Percentiles rank a stretch among this genome's conserved stretches.
Conservation (phyloP, 2,888 invertebrate genomes). For the Sinelater perroti region DNA sequence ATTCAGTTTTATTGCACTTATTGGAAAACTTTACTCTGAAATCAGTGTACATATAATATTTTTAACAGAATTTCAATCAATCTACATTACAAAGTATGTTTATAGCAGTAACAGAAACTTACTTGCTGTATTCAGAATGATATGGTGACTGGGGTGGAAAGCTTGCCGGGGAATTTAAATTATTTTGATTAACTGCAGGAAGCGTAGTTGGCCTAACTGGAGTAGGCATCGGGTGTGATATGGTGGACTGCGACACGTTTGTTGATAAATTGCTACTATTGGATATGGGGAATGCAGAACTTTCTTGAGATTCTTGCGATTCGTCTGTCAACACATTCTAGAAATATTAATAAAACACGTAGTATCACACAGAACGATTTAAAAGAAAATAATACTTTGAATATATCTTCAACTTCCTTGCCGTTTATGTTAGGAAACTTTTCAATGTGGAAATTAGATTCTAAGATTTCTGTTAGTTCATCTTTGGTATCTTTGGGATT, state of each 20-base stretch:
- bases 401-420: constrained; percentile 91
- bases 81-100: neutral
- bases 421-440: constrained; percentile 89
- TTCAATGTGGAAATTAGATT: constrained; percentile 78
- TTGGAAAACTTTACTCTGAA: too few relatives aligned
- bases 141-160: constrained; percentile 81
- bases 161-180: constrained; percentile 73
- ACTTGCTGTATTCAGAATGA: constrained; percentile 85
- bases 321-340: constrained; percentile 84
- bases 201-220: constrained; percentile 61
- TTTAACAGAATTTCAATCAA: too few relatives aligned
- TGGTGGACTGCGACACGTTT: constrained; percentile 40
- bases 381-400: constrained; percentile 64
- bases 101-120: constrained; percentile 56
- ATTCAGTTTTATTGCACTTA: too few relatives aligned
- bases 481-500: constrained; percentile 72
- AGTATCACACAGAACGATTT: neutral
- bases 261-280: constrained; percentile 35
- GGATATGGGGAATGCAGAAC: constrained; percentile 63
- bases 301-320: constrained; percentile 81
- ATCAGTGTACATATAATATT: too few relatives aligned
- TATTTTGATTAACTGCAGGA: constrained; percentile 62
- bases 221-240: constrained; percentile 41
- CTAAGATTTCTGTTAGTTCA: constrained; percentile 72
- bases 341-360: constrained; percentile 12